Conservation (phyloP, 2,888 invertebrate species). For the Lymantria dispar region DNA sequence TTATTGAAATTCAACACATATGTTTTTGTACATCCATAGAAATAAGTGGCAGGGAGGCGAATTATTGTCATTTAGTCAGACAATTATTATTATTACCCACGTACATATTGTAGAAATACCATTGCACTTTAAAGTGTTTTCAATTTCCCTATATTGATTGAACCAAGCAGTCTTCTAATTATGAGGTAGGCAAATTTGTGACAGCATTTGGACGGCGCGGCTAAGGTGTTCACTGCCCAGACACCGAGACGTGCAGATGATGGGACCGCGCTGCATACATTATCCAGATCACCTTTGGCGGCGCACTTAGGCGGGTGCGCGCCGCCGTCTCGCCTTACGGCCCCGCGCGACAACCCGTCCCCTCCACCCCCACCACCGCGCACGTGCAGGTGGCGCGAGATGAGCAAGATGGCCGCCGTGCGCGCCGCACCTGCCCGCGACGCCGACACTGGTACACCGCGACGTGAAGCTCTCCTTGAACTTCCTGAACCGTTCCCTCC, state of each 20-base stretch:
- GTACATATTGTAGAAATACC: too few relatives aligned
- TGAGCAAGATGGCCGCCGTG: constrained; percentile 96
- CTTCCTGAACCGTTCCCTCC: constrained; percentile 80
- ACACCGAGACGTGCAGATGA: constrained; percentile 73
- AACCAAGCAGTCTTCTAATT: neutral
- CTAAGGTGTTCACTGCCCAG: constrained; percentile 42
- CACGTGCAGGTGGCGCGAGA: constrained; percentile 89
- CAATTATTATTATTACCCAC: too few relatives aligned
- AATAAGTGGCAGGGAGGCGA: too few relatives aligned
- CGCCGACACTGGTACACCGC: constrained; percentile 87
- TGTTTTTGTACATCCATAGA: too few relatives aligned
- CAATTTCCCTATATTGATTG: neutral
- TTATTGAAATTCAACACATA: too few relatives aligned
- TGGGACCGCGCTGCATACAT: constrained; percentile 79
- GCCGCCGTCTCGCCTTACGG: constrained; percentile 80
- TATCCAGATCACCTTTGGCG: constrained; percentile 82
- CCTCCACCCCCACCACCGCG: constrained; percentile 81
- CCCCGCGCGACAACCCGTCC: constrained; percentile 71
- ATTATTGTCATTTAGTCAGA: too few relatives aligned
- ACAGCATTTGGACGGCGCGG: constrained; percentile 38
- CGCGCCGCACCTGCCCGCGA: constrained; percentile 97
- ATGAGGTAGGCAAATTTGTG: constrained; percentile 12
- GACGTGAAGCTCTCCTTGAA: constrained; percentile 92
- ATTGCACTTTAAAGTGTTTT: too few relatives aligned
- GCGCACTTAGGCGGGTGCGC: constrained; percentile 81